Base-by-base conservation (phyloP, 2,888 invertebrate genomes). In the Pseudococcus jackbeardsleyi region DNA sequence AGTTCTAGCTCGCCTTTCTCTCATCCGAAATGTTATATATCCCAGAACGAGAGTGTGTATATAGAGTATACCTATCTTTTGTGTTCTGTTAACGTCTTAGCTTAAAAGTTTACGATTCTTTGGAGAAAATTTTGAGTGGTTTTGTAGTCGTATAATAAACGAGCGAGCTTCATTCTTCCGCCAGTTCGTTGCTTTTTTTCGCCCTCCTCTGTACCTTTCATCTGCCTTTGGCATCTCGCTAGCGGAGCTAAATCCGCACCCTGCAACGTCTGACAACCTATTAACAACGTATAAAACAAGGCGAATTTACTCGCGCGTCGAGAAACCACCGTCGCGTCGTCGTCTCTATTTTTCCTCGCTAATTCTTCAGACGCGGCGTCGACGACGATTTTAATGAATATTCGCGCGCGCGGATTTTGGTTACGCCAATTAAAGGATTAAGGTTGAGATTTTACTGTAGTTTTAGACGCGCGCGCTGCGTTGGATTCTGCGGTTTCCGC, bases 321-420 rank as follows among this genome's bases (percentile, higher is more conserved):
- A 54, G n/a, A 54, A 54, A 54, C 54, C 54, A n/a, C 54, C 54
- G 54, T 54, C 54, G 17, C n/a, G n/a, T 54, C 54, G 54, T 54
- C 54, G 4, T 50, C 17, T 54, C 54, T n/a, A 7, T 54, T 54
- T 50, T 50, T 15, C 1, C 48, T 15, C 54, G 54, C n/a, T 54
- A 54, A 54, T 54, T 50, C 48, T 54, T 54, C n/a, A 17, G n/a
- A 54, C n/a, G 54, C 17, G 48, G 1, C n/a, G 54, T 3, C 68
- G 48, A 12, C n/a, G 54, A 17, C 68, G 68, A 68, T 68, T 68
- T 68, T 68, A 54, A 54, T 54, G 68, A 68, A 68, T 68, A 26
- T 26, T 68, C 19, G 22, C 9, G 68, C 22, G 22, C 26, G 11
- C 2, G 22, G 68, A 68, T 54, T 54, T n/a, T 26, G 68, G 26